Conservation (phyloP, 92 coral and sea anemone species). For the Actinostola sp. region DNA sequence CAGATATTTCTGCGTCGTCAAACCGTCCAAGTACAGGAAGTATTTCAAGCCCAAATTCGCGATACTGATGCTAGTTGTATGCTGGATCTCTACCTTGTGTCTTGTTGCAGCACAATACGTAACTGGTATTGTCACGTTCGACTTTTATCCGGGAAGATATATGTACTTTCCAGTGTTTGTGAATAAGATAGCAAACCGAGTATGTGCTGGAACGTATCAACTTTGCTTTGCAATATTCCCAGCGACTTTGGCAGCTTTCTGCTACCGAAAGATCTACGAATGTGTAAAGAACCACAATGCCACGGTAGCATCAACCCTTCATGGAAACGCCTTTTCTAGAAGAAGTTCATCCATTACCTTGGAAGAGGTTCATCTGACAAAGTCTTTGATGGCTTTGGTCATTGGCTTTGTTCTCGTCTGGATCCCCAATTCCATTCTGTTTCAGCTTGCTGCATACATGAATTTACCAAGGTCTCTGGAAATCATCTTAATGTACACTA, state of each 20-base stretch:
- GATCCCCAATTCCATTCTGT: slow-evolving; percentile 2
- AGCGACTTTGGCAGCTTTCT: background rate
- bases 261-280: slow-evolving; percentile 31
- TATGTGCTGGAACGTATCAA: background rate
- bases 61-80: background rate
- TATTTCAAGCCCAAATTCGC: slow-evolving; percentile 31
- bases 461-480: slow-evolving; percentile 15
- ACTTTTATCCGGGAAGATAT: slow-evolving; percentile 26
- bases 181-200: background rate
- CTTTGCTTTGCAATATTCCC: slow-evolving; percentile 5
- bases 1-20: slow-evolving; percentile 37
- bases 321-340: background rate
- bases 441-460: background rate
- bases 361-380: slow-evolving; percentile 7
- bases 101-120: background rate
- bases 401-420: slow-evolving; percentile 13
- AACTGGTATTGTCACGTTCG: slow-evolving; percentile 6
- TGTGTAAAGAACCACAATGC: slow-evolving; percentile 25
- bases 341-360: background rate
- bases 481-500: background rate
- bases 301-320: slow-evolving; percentile 10
- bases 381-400: slow-evolving; percentile 23
- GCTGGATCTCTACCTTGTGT: slow-evolving; percentile 11
- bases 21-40: slow-evolving; percentile 29
- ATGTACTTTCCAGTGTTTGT: slow-evolving; percentile 5